Conservation (phyloP, 2,888 invertebrate species). For the Lithophane leautieri region DNA sequence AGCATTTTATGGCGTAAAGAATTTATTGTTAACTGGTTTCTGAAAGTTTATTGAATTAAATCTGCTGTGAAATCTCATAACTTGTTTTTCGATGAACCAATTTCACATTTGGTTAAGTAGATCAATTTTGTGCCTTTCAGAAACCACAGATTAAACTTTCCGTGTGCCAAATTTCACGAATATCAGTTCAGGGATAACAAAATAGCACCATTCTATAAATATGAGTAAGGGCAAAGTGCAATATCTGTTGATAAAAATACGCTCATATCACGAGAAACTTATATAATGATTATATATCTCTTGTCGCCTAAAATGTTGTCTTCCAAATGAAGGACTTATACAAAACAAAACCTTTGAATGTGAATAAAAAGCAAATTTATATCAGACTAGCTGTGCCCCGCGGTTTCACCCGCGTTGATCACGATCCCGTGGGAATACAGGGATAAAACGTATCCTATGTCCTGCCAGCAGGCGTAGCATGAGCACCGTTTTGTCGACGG, state of each 20-base stretch:
- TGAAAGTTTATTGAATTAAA: not conserved
- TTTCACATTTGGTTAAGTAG: not conserved
- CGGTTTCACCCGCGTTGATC: too few species aligned
- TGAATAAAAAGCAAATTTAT: not conserved
- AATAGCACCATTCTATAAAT: not conserved
- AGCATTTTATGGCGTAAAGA: not conserved
- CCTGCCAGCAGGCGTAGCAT: too few species aligned
- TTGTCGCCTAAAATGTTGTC: not conserved
- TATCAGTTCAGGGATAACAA: not conserved
- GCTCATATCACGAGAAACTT: not conserved
- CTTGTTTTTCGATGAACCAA: not conserved
- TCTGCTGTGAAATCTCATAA: constrained; percentile 1
- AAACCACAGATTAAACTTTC: constrained; percentile 1
- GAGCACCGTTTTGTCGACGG: too few species aligned
- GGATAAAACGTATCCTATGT: too few species aligned
- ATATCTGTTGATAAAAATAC: not conserved
- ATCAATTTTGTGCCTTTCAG: not conserved
- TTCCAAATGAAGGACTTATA: not conserved
- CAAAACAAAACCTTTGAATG: not conserved
- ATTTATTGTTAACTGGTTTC: not conserved
- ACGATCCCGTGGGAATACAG: too few species aligned
- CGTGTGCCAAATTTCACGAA: constrained; percentile 30
- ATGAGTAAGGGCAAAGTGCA: not conserved
- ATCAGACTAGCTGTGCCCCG: too few species aligned
- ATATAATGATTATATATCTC: not conserved